These are phyloP conservation scores for Podarcis lilfordi DNA, from an alignment of 2,797 vertebrate species.

Conservation along the genomic window DNA sequence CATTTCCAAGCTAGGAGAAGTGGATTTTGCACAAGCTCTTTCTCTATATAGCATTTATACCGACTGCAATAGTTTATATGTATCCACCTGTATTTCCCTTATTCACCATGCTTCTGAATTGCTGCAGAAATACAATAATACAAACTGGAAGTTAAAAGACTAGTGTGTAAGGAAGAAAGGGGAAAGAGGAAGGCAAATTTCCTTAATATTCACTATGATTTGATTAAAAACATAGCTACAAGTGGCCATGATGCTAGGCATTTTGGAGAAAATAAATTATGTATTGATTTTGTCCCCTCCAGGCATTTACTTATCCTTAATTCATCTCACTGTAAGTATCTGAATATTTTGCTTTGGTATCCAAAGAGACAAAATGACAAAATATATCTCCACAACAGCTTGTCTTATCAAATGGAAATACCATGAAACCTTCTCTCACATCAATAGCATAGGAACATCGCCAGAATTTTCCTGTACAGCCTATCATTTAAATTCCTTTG, in stretches of 20 bases:
- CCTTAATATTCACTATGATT: not conserved
- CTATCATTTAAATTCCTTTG: slow-evolving; percentile 33
- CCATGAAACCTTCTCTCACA: slow-evolving; percentile 10
- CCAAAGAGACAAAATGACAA: slow-evolving; percentile 30
- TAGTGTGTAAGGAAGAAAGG: not conserved
- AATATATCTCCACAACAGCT: slow-evolving; percentile 4
- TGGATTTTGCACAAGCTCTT: not conserved
- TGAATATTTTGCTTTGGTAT: slow-evolving; percentile 15
- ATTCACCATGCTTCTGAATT: not conserved
- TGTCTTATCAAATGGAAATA: slow-evolving; percentile 24
- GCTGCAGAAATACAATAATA: too few species aligned
- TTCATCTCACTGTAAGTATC: not conserved
- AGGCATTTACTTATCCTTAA: too few species aligned
- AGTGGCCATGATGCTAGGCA: not conserved
- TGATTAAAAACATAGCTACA: not conserved
- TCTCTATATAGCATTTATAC: not conserved
- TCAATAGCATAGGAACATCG: slow-evolving; percentile 10
- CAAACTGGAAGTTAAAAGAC: not conserved
- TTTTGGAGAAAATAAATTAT: too few species aligned
- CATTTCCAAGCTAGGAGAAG: not conserved
- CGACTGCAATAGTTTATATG: not conserved
- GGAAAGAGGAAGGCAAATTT: not conserved
- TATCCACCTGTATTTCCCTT: not conserved
- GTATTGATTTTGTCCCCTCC: too few species aligned
- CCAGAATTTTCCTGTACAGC: not conserved